phyloP scores from a whole-genome alignment of 2,888 invertebrate species.

The Siphonodentalium dalli region DNA sequence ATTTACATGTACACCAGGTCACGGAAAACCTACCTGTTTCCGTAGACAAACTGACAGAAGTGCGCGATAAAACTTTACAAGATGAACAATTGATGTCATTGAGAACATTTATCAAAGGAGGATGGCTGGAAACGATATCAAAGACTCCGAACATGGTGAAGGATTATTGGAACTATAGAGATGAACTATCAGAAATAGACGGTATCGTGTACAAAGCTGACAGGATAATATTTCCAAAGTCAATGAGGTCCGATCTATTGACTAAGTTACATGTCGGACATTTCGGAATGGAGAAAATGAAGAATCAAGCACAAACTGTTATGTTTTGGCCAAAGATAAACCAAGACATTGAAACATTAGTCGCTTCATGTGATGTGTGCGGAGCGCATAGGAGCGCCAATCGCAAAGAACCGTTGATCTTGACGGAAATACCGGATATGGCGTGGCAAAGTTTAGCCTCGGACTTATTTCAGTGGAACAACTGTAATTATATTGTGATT shows the following conservation, averaged over 20 bases:
- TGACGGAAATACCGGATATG: constrained; percentile 17
- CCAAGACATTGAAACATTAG: constrained; percentile 22
- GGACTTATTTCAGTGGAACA: constrained; percentile 27
- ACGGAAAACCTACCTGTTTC: constrained; percentile 6
- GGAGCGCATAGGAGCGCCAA: constrained; percentile 20
- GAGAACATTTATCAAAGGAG: constrained; percentile 5
- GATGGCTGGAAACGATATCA: constrained; percentile 17
- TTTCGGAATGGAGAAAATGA: constrained; percentile 28
- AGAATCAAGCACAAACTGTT: constrained; percentile 20
- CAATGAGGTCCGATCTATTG: constrained; percentile 25
- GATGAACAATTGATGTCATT: constrained; percentile 1
- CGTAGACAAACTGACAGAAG: constrained; percentile 1
- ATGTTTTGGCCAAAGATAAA: constrained; percentile 32
- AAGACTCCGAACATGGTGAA: not conserved
- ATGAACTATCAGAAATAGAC: not conserved
- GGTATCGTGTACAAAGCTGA: constrained; percentile 20
- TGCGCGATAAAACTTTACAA: constrained; percentile 4
- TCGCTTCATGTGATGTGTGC: constrained; percentile 21
- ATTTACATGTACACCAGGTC: constrained; percentile 5
- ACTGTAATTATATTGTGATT: constrained; percentile 15
- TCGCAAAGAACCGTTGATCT: constrained; percentile 27
- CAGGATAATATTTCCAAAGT: constrained; percentile 22
- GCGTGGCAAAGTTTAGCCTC: constrained; percentile 29
- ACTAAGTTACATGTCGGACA: constrained; percentile 26
- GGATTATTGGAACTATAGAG: not conserved